Evolutionary conservation across 2,797 vertebrate species (phyloP).

Genomic region (Anabacerthia variegaticeps): DNA sequence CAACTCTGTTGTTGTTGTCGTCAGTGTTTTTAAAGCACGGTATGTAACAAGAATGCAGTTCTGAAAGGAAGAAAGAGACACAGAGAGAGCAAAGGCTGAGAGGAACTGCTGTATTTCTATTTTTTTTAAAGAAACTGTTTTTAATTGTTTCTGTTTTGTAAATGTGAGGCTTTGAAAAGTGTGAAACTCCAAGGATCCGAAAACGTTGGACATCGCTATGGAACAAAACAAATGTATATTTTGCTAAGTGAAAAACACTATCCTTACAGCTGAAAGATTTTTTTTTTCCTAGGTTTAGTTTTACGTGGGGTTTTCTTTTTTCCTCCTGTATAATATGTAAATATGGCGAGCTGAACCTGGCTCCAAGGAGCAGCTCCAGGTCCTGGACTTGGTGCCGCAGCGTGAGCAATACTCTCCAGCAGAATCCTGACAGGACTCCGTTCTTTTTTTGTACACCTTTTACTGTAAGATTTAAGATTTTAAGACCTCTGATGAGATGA

Average conservation of each 20-base stretch:
- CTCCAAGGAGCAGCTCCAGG: slow-evolving; percentile 66
- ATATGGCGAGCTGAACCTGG: slow-evolving; percentile 83
- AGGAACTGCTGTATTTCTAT: slow-evolving; percentile 66
- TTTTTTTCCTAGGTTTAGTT: slow-evolving; percentile 79
- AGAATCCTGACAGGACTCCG: slow-evolving; percentile 73
- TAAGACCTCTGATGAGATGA: slow-evolving; percentile 72
- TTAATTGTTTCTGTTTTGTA: slow-evolving; percentile 82
- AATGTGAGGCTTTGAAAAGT: slow-evolving; percentile 82
- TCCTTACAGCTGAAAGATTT: slow-evolving; percentile 86
- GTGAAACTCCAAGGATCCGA: slow-evolving; percentile 71
- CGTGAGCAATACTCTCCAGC: slow-evolving; percentile 78
- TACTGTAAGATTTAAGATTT: slow-evolving; percentile 79
- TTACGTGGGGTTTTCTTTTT: slow-evolving; percentile 74
- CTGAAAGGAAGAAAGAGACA: slow-evolving; percentile 50
- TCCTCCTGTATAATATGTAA: slow-evolving; percentile 97
- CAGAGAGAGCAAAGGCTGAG: slow-evolving; percentile 54
- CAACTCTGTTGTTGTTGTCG: slow-evolving; percentile 70
- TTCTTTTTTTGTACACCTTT: slow-evolving; percentile 79
- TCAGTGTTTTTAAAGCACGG: slow-evolving; percentile 71
- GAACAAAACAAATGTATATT: slow-evolving; percentile 92
- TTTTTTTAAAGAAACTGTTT: slow-evolving; percentile 74
- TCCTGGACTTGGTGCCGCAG: slow-evolving; percentile 69
- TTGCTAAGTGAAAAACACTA: slow-evolving; percentile 89
- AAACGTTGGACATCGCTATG: slow-evolving; percentile 79
- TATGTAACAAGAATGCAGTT: slow-evolving; percentile 63